phyloP scores from a whole-genome alignment of 1,140 invertebrate genomes.

The Plutomurus gul region DNA sequence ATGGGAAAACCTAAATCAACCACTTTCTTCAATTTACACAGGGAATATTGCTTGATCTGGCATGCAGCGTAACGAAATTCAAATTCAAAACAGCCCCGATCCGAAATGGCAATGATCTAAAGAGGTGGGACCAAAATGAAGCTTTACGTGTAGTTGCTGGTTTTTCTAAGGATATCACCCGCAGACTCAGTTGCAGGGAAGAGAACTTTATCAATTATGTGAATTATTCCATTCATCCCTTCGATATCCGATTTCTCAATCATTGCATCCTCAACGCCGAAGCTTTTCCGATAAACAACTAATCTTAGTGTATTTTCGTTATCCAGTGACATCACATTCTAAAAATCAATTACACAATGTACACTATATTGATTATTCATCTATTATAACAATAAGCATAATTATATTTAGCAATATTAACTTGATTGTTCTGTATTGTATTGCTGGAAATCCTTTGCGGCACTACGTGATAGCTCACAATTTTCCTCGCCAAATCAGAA shows the following conservation, averaged over 20 bases:
- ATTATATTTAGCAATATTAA: slow-evolving; percentile 35
- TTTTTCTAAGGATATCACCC: slow-evolving; percentile 58
- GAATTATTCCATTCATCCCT: slow-evolving; percentile 64
- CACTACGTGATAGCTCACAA: slow-evolving; percentile 58
- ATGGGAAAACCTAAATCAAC: too few relatives aligned
- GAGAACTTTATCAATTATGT: slow-evolving; percentile 63
- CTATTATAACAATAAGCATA: not conserved
- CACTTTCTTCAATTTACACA: too few relatives aligned
- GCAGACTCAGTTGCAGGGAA: slow-evolving; percentile 60
- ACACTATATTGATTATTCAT: not conserved
- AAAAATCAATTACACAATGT: not conserved
- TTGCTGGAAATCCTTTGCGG: slow-evolving; percentile 57
- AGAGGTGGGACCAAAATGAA: too few relatives aligned
- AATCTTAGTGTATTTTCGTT: slow-evolving; percentile 59
- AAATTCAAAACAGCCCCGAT: too few relatives aligned
- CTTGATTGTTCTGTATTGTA: slow-evolving; percentile 59
- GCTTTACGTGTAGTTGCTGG: slow-evolving; percentile 58
- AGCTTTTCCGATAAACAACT: slow-evolving; percentile 56
- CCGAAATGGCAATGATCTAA: too few relatives aligned
- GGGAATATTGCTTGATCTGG: too few relatives aligned
- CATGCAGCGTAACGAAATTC: too few relatives aligned
- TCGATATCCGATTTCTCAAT: slow-evolving; percentile 60
- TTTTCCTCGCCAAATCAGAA: slow-evolving; percentile 56
- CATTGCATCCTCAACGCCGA: slow-evolving; percentile 60
- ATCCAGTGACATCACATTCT: slow-evolving; percentile 58